These are phyloP conservation scores for Gallinago jamesoni DNA, from an alignment of 2,113 vertebrate species.

Conservation along the genomic window DNA sequence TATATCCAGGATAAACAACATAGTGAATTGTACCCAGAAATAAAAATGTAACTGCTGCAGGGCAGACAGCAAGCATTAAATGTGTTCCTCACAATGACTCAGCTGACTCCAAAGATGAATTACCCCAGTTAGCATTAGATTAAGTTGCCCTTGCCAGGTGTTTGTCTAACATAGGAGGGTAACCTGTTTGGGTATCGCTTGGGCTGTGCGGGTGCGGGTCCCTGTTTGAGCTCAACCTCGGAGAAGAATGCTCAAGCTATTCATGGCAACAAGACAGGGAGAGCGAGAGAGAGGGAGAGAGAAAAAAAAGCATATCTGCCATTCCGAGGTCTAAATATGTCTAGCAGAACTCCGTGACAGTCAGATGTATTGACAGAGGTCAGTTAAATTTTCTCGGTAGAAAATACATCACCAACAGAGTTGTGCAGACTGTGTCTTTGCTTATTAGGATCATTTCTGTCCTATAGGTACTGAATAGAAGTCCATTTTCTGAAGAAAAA, in stretches of 20 bases:
- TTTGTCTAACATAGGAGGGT: neutral
- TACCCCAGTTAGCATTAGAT: neutral
- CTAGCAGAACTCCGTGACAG: neutral
- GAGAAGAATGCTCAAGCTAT: neutral
- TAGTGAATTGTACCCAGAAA: neutral
- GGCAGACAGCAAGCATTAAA: neutral
- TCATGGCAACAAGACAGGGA: neutral
- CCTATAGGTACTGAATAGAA: neutral
- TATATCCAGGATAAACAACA: constrained; percentile 21
- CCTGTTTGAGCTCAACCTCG: neutral
- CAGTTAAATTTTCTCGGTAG: constrained; percentile 11
- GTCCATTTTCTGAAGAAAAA: neutral
- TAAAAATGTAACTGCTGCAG: constrained; percentile 25
- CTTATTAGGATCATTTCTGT: neutral
- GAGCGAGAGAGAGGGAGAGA: neutral
- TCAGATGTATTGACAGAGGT: constrained; percentile 14
- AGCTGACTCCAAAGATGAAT: constrained; percentile 14
- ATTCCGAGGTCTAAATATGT: constrained; percentile 1
- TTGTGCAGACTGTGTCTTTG: neutral
- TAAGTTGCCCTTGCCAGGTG: neutral
- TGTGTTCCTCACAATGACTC: neutral
- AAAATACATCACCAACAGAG: neutral
- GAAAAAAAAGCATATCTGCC: neutral
- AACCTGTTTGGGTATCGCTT: neutral
- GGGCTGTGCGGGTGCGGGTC: neutral